Conservation (phyloP, 2,888 invertebrate species). For the Athalia circularis region DNA sequence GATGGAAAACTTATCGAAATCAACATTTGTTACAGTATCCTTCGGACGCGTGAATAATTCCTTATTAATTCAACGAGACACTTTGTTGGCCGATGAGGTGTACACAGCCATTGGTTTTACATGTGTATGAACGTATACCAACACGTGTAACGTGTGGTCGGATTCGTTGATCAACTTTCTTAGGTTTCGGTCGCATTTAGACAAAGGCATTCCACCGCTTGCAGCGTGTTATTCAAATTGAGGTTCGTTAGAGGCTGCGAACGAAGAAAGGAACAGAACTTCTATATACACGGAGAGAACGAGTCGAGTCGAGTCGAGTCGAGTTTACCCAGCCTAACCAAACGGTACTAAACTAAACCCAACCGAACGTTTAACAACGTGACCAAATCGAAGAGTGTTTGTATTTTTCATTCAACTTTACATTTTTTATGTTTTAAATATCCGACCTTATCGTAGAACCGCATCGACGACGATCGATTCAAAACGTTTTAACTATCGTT, state of each 20-base stretch:
- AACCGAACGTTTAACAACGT: not conserved
- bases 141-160: not conserved
- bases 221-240: conserved; percentile 39
- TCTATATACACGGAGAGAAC: not conserved
- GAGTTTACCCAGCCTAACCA: conserved; percentile 9
- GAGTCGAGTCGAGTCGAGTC: not conserved
- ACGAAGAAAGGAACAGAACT: not conserved
- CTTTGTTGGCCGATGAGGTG: no score
- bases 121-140: not conserved
- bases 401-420: not conserved
- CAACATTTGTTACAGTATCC: no score
- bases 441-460: not conserved
- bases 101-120: not conserved
- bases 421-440: not conserved
- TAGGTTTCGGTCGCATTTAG: conserved; percentile 35
- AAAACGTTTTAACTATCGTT: not conserved
- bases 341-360: not conserved
- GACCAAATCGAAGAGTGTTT: not conserved
- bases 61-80: no score
- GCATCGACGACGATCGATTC: not conserved
- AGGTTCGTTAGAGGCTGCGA: conserved; percentile 37
- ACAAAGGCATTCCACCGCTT: conserved; percentile 42
- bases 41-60: no score
- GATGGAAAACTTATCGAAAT: no score
- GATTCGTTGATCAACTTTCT: conserved; percentile 38